These are phyloP conservation scores for Polydrusus pterygomalis DNA, from an alignment of 2,888 invertebrate species.

Conservation along the genomic window DNA sequence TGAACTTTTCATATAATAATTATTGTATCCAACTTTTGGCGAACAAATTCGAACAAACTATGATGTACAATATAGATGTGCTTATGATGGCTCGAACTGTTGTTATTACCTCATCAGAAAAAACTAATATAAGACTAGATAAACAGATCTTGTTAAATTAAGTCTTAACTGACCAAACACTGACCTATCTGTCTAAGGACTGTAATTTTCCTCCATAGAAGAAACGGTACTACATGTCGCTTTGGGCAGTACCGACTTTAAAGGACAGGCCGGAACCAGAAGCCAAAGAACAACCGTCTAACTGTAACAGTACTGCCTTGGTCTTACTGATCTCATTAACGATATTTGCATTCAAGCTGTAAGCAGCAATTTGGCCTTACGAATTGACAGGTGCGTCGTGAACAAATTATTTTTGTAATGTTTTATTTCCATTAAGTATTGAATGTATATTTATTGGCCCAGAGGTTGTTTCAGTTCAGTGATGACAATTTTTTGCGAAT, in stretches of 20 bases:
- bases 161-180: constrained; percentile 9
- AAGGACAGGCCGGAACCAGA: constrained; percentile 29
- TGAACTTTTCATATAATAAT: too few species aligned
- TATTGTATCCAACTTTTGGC: too few species aligned
- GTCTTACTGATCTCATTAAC: constrained; percentile 28
- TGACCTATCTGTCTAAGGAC: constrained; percentile 22
- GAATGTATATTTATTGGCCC: constrained; percentile 3
- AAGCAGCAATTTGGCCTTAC: constrained; percentile 8
- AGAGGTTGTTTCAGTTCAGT: constrained; percentile 7
- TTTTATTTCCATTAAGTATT: constrained; percentile 9
- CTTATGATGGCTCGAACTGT: too few species aligned
- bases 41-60: too few species aligned
- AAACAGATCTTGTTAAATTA: too few species aligned
- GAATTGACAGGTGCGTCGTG: constrained; percentile 16
- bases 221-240: constrained; percentile 33
- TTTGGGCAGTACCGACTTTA: constrained; percentile 31
- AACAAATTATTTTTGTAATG: constrained; percentile 6
- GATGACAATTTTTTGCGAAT: constrained; percentile 3
- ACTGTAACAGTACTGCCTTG: constrained; percentile 27
- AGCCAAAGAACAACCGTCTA: constrained; percentile 23
- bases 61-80: too few species aligned
- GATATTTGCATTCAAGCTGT: constrained; percentile 26
- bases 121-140: too few species aligned
- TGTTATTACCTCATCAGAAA: too few species aligned
- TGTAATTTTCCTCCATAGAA: constrained; percentile 29